A percentile compares a stretch with the other conserved stretches of the same genome.
phyloP scores from a whole-genome alignment of 2,797 vertebrate species.

The Sphenodon punctatus region DNA sequence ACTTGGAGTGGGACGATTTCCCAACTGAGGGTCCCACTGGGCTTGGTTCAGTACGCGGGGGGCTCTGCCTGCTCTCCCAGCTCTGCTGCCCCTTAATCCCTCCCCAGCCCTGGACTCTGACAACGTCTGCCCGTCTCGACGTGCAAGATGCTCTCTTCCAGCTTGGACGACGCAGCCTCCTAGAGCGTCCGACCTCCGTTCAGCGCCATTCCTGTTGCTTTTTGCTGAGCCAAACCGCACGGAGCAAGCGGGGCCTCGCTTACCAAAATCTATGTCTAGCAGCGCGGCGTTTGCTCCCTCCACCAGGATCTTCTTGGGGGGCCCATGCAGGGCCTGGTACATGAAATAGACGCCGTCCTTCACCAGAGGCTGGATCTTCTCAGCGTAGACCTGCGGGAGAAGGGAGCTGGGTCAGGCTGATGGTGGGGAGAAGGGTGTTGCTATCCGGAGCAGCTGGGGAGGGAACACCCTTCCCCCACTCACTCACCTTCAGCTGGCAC shows the following conservation, averaged over 20 bases:
- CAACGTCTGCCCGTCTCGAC: too few species aligned
- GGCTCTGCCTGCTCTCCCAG: too few species aligned
- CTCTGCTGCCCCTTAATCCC: too few species aligned
- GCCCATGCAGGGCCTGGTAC: conserved; percentile 81
- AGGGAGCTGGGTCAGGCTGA: too few species aligned
- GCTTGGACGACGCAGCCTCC: too few species aligned
- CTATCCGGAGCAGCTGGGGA: background rate
- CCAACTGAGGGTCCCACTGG: too few species aligned
- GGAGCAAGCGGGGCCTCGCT: background rate
- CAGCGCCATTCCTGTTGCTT: background rate
- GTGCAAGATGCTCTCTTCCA: too few species aligned
- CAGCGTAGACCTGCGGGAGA: conserved; percentile 72
- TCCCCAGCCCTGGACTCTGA: too few species aligned
- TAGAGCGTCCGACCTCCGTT: too few species aligned
- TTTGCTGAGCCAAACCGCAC: background rate
- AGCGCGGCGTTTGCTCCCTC: conserved; percentile 85
- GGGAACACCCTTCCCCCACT: background rate
- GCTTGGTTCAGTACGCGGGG: too few species aligned
- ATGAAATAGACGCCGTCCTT: conserved; percentile 87
- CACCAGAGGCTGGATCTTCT: conserved; percentile 79
- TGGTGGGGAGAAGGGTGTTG: too few species aligned
- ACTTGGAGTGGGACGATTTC: too few species aligned
- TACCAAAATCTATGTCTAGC: conserved; percentile 86
- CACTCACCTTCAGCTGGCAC: conserved; percentile 79
- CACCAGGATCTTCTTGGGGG: conserved; percentile 85